A percentile compares a stretch with the other conserved stretches of the same genome.
phyloP scores from a whole-genome alignment of 2,888 invertebrate species.

The Cantharis nigra region DNA sequence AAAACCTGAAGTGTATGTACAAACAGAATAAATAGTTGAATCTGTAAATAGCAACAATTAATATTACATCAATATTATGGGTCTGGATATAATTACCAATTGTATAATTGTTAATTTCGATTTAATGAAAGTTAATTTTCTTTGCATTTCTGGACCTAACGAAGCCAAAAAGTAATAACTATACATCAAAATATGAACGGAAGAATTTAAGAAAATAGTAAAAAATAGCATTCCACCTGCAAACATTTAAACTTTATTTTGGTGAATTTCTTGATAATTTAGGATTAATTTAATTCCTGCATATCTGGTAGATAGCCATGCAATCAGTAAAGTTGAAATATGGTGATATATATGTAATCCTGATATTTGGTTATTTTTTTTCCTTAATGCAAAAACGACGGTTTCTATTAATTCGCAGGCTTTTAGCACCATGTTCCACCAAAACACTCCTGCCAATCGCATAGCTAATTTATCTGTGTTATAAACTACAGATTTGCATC shows the following conservation, averaged over 20 bases:
- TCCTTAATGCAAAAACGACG: slow-evolving; percentile 68
- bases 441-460: slow-evolving; percentile 57
- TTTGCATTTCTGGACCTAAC: slow-evolving; percentile 63
- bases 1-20: not conserved
- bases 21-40: not conserved
- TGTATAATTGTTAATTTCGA: slow-evolving; percentile 63
- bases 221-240: slow-evolving; percentile 71
- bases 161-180: slow-evolving; percentile 71
- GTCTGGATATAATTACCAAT: slow-evolving; percentile 13
- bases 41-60: not conserved
- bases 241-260: slow-evolving; percentile 22
- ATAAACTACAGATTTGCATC: slow-evolving; percentile 74
- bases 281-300: slow-evolving; percentile 5
- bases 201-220: slow-evolving; percentile 67
- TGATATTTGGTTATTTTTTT: slow-evolving; percentile 69
- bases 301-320: slow-evolving; percentile 54
- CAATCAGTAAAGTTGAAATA: slow-evolving; percentile 60
- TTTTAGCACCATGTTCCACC: slow-evolving; percentile 70
- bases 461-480: slow-evolving; percentile 65
- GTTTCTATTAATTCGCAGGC: slow-evolving; percentile 70
- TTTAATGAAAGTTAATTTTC: slow-evolving; percentile 64
- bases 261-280: not conserved
- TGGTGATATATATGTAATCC: slow-evolving; percentile 74
- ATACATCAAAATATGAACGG: slow-evolving; percentile 77
- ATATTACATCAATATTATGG: too few species aligned